Percentiles rank a stretch among this genome's conserved stretches.
Evolutionary conservation across 2,113 vertebrate species (phyloP).

Genomic region (Notarius quadriscutis): DNA sequence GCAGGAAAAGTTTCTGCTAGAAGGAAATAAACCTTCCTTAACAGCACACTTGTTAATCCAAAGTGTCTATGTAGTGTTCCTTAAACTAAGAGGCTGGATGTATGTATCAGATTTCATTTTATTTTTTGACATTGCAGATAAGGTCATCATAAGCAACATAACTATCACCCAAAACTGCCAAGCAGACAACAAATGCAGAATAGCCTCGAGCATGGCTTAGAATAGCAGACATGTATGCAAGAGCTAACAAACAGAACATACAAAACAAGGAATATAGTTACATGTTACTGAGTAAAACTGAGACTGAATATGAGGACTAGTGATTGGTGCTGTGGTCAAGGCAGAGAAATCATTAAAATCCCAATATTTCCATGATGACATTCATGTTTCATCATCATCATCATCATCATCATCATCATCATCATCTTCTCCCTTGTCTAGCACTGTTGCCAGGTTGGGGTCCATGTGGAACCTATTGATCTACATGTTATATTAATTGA

Average conservation of each 20-base stretch:
- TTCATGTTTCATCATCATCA: no score
- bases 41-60: not conserved
- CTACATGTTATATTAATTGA: no score
- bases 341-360: not conserved
- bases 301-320: not conserved
- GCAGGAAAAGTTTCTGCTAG: constrained; percentile 10
- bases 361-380: no score
- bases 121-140: not conserved
- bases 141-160: not conserved
- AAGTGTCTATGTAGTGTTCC: not conserved
- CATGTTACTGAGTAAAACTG: not conserved
- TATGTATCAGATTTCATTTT: not conserved
- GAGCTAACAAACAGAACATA: not conserved
- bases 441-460: no score
- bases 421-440: no score
- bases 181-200: not conserved
- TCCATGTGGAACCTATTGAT: no score
- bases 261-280: not conserved
- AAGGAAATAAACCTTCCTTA: not conserved
- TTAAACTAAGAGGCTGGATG: not conserved
- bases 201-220: not conserved
- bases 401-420: no score
- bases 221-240: not conserved
- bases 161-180: not conserved
- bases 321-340: not conserved